A percentile compares a stretch with the other conserved stretches of the same genome.
Evolutionary conservation across 2,113 vertebrate species (phyloP).

Genomic region (Numenius arquata): DNA sequence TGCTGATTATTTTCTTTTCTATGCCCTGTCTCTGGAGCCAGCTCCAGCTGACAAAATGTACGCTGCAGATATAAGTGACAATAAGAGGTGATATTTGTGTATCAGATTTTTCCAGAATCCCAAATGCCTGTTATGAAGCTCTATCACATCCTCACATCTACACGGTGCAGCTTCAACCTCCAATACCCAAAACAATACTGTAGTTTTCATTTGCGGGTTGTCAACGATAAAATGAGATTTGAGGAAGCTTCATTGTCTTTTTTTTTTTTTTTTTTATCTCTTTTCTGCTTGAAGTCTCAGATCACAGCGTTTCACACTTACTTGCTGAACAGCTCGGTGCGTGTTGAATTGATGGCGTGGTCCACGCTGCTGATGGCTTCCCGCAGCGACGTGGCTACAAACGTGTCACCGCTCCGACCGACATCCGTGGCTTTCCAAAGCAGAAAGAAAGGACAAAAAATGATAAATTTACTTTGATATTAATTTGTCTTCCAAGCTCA

Average conservation of each 20-base stretch:
- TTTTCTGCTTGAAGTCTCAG: not conserved
- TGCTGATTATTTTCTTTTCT: not conserved
- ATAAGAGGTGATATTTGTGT: accelerated
- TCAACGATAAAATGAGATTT: not conserved
- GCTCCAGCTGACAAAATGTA: not conserved
- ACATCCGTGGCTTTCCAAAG: conserved; percentile 50
- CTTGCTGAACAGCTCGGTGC: conserved; percentile 72
- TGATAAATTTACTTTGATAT: not conserved
- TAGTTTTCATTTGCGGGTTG: not conserved
- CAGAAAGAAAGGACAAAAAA: not conserved
- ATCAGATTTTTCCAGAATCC: not conserved
- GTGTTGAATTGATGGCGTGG: conserved; percentile 72
- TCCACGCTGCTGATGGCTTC: conserved; percentile 77
- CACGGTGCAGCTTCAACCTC: not conserved
- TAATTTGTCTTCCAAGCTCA: not conserved
- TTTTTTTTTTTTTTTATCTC: not conserved
- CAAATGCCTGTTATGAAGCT: not conserved
- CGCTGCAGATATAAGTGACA: not conserved
- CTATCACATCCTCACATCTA: not conserved
- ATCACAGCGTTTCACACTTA: not conserved
- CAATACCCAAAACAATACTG: accelerated
- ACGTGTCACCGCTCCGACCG: conserved; percentile 56
- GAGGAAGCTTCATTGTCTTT: not conserved
- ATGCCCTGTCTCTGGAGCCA: not conserved
- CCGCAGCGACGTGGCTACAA: conserved; percentile 68